These are phyloP conservation scores for Sturnus vulgaris DNA, from an alignment of 2,113 vertebrate species.

Conservation along the genomic window DNA sequence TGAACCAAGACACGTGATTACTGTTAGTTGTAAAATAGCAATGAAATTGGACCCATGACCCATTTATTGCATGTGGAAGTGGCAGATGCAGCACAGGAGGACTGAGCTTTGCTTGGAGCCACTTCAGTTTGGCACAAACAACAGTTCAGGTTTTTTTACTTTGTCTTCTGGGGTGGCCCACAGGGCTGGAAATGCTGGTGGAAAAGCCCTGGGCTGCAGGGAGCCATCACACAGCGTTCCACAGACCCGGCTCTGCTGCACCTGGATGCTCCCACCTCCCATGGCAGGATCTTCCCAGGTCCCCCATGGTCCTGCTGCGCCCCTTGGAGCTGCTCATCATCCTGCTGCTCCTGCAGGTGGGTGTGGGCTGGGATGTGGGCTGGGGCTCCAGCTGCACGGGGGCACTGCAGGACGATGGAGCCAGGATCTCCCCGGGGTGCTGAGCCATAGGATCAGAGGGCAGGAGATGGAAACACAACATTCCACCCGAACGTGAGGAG, in stretches of 20 bases:
- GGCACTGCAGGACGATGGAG: neutral
- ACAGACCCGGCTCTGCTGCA: neutral
- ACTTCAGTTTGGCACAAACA: neutral
- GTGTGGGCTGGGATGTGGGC: neutral
- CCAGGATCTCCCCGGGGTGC: fast-evolving
- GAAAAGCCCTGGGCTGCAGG: neutral
- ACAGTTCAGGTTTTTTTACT: neutral
- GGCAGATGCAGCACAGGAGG: neutral
- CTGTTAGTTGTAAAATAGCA: fast-evolving
- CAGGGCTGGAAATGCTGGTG: neutral
- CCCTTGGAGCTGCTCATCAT: neutral
- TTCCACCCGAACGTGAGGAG: neutral
- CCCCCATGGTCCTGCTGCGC: neutral
- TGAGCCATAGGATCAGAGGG: neutral
- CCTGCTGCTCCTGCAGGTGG: neutral
- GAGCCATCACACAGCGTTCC: neutral
- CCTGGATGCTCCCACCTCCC: neutral
- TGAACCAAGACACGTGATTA: neutral
- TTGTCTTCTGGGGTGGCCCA: neutral
- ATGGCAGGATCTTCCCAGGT: neutral
- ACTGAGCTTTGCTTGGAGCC: neutral
- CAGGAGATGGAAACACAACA: neutral
- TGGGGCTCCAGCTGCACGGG: fast-evolving
- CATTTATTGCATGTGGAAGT: fast-evolving
- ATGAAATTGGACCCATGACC: neutral